Evolutionary conservation across 2,888 invertebrate genomes (phyloP).

Genomic region (Rotaria socialis): DNA sequence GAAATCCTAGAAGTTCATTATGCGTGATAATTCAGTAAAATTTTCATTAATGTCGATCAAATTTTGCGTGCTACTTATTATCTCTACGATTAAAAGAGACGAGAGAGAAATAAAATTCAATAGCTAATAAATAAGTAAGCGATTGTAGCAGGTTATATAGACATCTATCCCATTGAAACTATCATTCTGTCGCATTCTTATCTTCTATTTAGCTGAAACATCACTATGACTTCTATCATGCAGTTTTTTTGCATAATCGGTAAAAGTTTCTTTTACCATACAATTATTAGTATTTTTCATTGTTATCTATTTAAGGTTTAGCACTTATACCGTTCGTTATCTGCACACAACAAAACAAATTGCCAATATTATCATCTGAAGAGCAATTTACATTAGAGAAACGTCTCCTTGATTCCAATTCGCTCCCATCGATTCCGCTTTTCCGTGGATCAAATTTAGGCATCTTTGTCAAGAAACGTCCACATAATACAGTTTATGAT

Average conservation of each 20-base stretch:
- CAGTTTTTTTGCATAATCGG: neutral
- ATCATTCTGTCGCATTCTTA: neutral
- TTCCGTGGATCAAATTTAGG: conserved; percentile 26
- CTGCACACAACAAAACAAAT: neutral
- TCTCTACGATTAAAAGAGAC: neutral
- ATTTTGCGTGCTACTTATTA: neutral
- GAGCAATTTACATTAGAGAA: neutral
- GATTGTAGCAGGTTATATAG: neutral
- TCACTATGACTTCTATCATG: neutral
- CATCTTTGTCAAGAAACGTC: neutral
- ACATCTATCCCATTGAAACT: neutral
- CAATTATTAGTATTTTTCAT: too few species aligned
- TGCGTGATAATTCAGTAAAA: neutral
- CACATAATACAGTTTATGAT: neutral
- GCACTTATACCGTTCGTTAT: neutral
- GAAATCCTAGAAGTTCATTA: neutral
- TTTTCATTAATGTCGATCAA: neutral
- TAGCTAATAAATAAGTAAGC: neutral
- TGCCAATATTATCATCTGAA: neutral
- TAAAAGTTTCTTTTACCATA: neutral
- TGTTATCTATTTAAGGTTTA: neutral
- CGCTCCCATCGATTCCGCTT: neutral
- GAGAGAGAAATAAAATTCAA: neutral
- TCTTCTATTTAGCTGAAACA: neutral
- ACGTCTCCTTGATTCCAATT: neutral